Percentiles rank a stretch among this genome's conserved stretches.
Conservation (phyloP, 2,797 vertebrate genomes). For the Galagoides demidoff region DNA sequence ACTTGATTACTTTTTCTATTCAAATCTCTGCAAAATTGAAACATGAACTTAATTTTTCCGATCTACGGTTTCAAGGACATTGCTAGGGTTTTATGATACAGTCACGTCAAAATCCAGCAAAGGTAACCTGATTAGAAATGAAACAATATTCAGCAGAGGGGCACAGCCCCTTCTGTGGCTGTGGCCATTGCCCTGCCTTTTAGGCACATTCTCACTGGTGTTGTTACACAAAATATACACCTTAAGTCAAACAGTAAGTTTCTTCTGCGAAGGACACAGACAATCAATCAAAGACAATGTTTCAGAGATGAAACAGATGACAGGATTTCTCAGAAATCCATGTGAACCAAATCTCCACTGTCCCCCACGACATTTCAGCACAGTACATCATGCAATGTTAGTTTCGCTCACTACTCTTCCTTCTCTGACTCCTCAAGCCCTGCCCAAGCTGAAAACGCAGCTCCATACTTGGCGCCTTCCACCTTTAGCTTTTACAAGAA, state of each 20-base stretch:
- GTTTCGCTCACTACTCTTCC: background rate
- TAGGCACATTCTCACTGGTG: background rate
- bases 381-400: accelerated
- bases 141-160: background rate
- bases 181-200: background rate
- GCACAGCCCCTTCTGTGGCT: accelerated
- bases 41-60: slow-evolving; percentile 68
- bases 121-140: slow-evolving; percentile 16
- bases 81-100: slow-evolving; percentile 55
- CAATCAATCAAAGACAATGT: background rate
- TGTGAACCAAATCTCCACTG: accelerated
- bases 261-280: background rate
- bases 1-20: slow-evolving; percentile 92
- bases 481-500: background rate
- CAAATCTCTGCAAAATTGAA: slow-evolving; percentile 91
- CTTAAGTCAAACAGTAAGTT: background rate
- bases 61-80: slow-evolving; percentile 64
- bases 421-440: background rate
- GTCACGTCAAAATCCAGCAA: background rate
- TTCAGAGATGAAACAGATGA: background rate
- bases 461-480: background rate
- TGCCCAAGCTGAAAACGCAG: background rate
- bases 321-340: background rate
- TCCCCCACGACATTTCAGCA: background rate
- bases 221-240: accelerated